A percentile compares a stretch with the other conserved stretches of the same genome.
These are phyloP conservation scores for Myotis planiceps DNA, from an alignment of 2,797 vertebrate species.

Conservation along the genomic window DNA sequence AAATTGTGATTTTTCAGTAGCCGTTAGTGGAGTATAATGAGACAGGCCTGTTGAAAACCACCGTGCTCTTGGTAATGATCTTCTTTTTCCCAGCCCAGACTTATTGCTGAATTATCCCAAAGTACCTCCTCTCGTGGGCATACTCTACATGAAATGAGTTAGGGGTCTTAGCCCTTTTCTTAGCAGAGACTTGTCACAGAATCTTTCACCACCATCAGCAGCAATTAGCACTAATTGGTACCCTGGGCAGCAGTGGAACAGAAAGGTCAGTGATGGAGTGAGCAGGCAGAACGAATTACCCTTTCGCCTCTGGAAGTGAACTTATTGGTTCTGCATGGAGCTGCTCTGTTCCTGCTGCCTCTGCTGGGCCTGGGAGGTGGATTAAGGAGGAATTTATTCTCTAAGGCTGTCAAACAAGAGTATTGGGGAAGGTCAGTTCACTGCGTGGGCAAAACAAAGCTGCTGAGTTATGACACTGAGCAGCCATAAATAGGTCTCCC, in stretches of 20 bases:
- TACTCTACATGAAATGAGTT: slow-evolving; percentile 47
- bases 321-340: background rate
- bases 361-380: background rate
- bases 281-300: background rate
- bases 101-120: background rate
- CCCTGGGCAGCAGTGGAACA: background rate
- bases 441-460: background rate
- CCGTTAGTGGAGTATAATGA: slow-evolving; percentile 40
- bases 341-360: background rate
- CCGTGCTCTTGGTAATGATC: background rate
- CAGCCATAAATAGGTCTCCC: background rate
- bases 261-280: slow-evolving; percentile 55
- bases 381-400: background rate
- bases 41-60: slow-evolving; percentile 49
- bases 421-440: background rate
- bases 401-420: slow-evolving; percentile 16
- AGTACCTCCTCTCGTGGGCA: slow-evolving; percentile 32
- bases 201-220: slow-evolving; percentile 22
- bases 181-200: background rate
- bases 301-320: slow-evolving; percentile 47
- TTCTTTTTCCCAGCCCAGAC: background rate
- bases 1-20: slow-evolving; percentile 62
- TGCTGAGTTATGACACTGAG: background rate
- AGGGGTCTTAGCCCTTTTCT: slow-evolving; percentile 57
- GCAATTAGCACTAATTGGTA: slow-evolving; percentile 73